phyloP scores from a whole-genome alignment of 2,888 invertebrate species.

The Bimastos eiseni region DNA sequence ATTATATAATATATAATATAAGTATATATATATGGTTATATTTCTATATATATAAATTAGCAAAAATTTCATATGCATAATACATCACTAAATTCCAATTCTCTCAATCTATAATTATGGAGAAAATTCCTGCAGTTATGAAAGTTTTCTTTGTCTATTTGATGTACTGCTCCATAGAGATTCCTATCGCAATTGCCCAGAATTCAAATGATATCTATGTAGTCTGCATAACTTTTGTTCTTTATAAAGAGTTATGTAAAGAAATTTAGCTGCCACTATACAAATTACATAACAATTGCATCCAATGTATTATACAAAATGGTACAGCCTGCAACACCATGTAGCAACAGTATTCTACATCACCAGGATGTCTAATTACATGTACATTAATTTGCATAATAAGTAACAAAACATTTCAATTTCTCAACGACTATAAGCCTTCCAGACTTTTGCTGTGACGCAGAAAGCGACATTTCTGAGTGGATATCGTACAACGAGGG shows the following conservation, averaged over 20 bases:
- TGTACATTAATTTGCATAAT: background rate
- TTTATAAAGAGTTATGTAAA: background rate
- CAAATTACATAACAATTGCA: background rate
- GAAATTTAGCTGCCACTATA: background rate
- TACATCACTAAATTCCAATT: no score
- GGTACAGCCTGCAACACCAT: background rate
- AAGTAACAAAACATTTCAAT: background rate
- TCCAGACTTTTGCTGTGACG: background rate
- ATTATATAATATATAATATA: no score
- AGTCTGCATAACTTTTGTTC: background rate
- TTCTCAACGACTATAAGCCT: background rate
- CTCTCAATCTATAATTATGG: no score
- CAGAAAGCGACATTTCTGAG: conserved; percentile 20
- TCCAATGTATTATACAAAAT: background rate
- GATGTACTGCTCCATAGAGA: background rate
- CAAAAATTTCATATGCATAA: no score
- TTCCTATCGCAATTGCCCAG: background rate
- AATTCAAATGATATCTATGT: background rate
- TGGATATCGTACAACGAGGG: conserved; percentile 18
- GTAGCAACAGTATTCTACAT: background rate
- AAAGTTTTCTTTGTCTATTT: background rate
- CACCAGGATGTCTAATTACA: background rate
- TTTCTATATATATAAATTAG: no score
- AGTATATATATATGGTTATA: no score
- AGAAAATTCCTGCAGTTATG: background rate